Conservation (phyloP, 1,140 invertebrate genomes). For the Drosophila kurseongensis region DNA sequence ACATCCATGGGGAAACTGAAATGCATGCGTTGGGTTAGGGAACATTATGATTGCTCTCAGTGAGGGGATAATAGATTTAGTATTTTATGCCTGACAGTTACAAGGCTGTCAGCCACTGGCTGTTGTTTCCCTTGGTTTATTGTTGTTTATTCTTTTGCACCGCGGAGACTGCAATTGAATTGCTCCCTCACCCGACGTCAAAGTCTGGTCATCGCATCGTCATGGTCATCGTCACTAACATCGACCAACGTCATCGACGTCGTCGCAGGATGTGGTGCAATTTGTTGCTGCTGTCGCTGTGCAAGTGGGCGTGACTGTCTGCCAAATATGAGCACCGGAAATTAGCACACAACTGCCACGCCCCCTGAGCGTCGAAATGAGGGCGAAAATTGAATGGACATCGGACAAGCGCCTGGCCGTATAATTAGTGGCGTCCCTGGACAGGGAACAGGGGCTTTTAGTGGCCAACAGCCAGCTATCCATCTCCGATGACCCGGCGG, state of each 20-base stretch:
- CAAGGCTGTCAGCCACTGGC: conserved; percentile 40
- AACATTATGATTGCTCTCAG: conserved; percentile 47
- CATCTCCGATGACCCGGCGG: conserved; percentile 23
- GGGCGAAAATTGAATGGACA: conserved; percentile 69
- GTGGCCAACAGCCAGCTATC: conserved; percentile 21
- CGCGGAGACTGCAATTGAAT: conserved; percentile 62
- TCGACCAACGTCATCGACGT: conserved; percentile 38
- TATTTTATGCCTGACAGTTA: conserved; percentile 47
- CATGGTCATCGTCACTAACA: conserved; percentile 40
- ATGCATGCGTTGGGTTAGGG: background rate
- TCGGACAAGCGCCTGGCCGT: conserved; percentile 34
- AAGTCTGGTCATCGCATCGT: background rate
- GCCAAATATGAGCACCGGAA: conserved; percentile 79
- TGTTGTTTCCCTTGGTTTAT: conserved; percentile 26
- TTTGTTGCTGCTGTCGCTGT: conserved; percentile 52
- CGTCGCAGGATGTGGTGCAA: conserved; percentile 73
- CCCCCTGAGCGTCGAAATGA: conserved; percentile 12
- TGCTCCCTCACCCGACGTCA: conserved; percentile 24
- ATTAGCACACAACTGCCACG: conserved; percentile 68
- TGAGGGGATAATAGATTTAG: conserved; percentile 73
- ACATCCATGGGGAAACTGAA: background rate
- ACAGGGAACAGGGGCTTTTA: conserved; percentile 30
- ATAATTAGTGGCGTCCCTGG: conserved; percentile 65
- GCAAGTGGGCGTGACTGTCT: conserved; percentile 73
- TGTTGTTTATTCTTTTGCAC: conserved; percentile 19